phyloP scores from a whole-genome alignment of 1,140 invertebrate genomes.

The Sitobion miscanthi region DNA sequence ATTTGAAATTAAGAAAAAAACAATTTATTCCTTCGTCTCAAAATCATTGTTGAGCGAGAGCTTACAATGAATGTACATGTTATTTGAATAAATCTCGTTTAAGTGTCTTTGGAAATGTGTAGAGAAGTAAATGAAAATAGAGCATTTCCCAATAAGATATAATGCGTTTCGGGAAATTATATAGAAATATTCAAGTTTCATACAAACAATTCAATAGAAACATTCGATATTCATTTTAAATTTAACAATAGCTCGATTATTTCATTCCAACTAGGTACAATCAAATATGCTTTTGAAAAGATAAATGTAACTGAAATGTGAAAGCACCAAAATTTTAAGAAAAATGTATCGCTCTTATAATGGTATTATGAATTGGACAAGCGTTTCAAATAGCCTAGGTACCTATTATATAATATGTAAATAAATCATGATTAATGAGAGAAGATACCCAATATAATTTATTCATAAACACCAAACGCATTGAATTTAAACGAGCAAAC shows the following conservation, averaged over 20 bases:
- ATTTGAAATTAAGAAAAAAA: neutral
- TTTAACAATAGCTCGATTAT: neutral
- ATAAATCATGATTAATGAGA: slow-evolving; percentile 16
- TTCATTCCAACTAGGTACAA: neutral
- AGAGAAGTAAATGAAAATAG: neutral
- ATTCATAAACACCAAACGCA: neutral
- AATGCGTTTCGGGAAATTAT: neutral
- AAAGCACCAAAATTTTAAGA: neutral
- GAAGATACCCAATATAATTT: neutral
- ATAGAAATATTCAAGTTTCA: neutral
- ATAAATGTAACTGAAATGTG: neutral
- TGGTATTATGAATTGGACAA: neutral
- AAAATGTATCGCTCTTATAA: neutral
- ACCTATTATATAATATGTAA: neutral
- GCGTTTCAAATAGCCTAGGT: neutral
- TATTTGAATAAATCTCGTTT: neutral
- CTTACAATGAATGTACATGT: neutral
- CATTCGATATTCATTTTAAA: neutral
- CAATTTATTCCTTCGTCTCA: neutral
- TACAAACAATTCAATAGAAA: neutral
- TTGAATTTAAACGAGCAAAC: neutral
- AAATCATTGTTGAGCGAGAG: neutral
- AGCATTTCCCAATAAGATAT: neutral
- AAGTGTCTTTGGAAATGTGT: neutral
- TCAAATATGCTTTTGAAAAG: neutral